A percentile compares a stretch with the other conserved stretches of the same genome.
These are phyloP conservation scores for Sebastes schlegelii DNA, from an alignment of 2,113 vertebrate genomes.

Conservation along the genomic window DNA sequence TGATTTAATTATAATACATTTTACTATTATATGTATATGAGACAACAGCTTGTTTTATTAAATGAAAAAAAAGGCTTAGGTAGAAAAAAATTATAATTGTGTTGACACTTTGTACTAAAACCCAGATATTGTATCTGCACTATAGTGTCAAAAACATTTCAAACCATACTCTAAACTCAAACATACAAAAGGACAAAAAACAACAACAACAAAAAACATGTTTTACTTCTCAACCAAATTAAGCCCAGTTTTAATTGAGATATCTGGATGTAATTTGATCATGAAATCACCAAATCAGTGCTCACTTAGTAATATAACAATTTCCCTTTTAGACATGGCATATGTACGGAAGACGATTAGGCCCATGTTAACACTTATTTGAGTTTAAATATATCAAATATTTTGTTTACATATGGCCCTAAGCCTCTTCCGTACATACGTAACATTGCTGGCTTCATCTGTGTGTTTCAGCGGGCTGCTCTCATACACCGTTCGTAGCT, in stretches of 20 bases:
- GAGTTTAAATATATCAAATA: neutral
- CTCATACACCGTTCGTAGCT: too few species aligned
- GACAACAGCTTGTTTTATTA: neutral
- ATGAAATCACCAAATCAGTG: neutral
- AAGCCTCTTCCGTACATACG: neutral
- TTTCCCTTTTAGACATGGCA: neutral
- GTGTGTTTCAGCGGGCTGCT: neutral
- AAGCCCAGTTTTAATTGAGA: neutral
- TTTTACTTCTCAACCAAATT: neutral
- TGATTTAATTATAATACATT: neutral
- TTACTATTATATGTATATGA: neutral
- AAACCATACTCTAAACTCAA: neutral
- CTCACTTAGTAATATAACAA: neutral
- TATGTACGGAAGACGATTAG: neutral
- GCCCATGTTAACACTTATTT: neutral
- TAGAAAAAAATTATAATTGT: neutral
- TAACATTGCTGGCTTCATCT: conserved; percentile 10
- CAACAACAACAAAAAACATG: neutral
- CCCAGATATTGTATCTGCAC: neutral
- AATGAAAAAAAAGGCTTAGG: neutral
- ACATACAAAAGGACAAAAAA: neutral
- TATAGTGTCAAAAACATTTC: neutral
- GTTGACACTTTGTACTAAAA: neutral
- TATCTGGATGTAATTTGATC: neutral
- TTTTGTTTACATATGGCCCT: neutral